Evolutionary conservation across 1,140 invertebrate genomes (phyloP), one percentile per base, ranked within the genome.

Genomic region (Elysia chlorotica): DNA sequence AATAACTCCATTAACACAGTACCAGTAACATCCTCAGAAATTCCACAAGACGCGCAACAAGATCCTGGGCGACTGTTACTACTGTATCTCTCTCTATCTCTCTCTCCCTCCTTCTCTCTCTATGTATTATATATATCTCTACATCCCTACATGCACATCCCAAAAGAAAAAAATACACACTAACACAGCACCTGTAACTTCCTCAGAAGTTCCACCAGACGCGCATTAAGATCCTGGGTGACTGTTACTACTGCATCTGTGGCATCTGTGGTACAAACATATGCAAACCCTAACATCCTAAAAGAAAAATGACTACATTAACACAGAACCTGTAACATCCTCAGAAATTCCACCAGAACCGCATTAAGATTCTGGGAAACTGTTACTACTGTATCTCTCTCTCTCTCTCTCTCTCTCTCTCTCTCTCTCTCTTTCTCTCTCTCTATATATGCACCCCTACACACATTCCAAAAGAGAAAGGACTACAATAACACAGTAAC

Each of bases 191-290:
- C 6, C 17, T 38, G 35, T 53, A 23, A 3, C 30, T 48, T 63
- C 89, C 89, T 37, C 84, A 93, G 93, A 96, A 95, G 91, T 97
- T 96, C 87, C 92, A 97, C 85, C 96, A 97, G 85, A 88, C 97
- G 73, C 90, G 96, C 53, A 97, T 98, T 74, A 98, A 97, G 90
- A 97, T 97, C 84, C 90, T 98, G n/a, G 96, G 96, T 0, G 96
- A 98, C 87, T 98, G 96, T 87, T 97, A 98, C 88, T 98, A 98
- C 88, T 97, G 96, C 85, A 96, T 98, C 81, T 95, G 95, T 87
- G 87, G 88, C 14, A 95, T 95, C 37, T n/a, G n/a, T n/a, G n/a
- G n/a, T n/a, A n/a, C n/a, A n/a, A n/a, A n/a, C n/a, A n/a, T n/a
- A n/a, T n/a, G n/a, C n/a, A n/a, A n/a, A n/a, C n/a, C n/a, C n/a